Evolutionary conservation across 2,113 vertebrate species (phyloP), one percentile per base, ranked within the genome.

Genomic region (Jaculus jaculus): DNA sequence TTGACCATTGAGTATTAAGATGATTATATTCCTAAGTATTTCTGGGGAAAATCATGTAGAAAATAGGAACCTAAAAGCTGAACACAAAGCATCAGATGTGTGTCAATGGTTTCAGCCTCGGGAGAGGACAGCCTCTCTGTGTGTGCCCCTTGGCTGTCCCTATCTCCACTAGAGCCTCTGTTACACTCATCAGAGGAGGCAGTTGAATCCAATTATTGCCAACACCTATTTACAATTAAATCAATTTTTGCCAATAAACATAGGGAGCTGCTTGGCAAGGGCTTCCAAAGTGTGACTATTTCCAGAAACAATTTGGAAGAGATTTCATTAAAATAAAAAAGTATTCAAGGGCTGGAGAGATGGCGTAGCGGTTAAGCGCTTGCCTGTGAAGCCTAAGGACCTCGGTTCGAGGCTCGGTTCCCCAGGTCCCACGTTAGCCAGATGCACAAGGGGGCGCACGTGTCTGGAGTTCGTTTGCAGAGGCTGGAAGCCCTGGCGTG

Each of bases 21-120:
- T 87, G 54, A 95, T 84, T 89, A 47, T 91, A 89, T 80, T 87
- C 91, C 37, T 87, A 69, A 86, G 30, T 42, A 75, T 94, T 95
- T 96, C 34, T 79, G 12, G 79, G 32, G 23, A 88, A 87, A 90
- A 79, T 94, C 39, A 74, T 65, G 30, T 89, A 60, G 65, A 83
- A 94, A 86, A 84, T 87, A 73, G 81, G 42, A 84, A 42, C 61
- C 28, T 60, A 5, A 85, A 54, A 63, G 3, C 3, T 24, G 1
- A 42, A n/a, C 5, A 6, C 20, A 60, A 71, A 90, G 32, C 12
- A n/a, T 23, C 15, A 60, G 15, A 16, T 42, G 18, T 28, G 0
- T 8, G 7, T 24, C 58, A 28, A 88, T 54, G 23, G 42, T 32
- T 79, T 89, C 39, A 89, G 20, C 5, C 10, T 42, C 26, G 42